phyloP scores from a whole-genome alignment of 2,797 vertebrate species.

The Allobates femoralis region DNA sequence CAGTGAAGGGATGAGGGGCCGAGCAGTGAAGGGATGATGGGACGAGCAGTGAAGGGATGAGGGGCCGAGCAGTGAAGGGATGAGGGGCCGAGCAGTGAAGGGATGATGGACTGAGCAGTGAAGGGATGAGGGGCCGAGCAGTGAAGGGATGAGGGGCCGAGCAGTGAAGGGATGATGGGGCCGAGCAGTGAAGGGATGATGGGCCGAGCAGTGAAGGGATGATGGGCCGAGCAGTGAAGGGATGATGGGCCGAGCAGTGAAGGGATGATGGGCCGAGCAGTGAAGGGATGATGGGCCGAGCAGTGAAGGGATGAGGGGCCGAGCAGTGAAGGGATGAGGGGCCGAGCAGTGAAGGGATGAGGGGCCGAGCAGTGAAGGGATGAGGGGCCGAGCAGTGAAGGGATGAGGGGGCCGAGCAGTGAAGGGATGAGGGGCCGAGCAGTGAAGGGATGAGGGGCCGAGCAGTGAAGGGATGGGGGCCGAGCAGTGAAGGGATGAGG shows the following conservation, averaged over 20 bases:
- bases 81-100: not conserved
- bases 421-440: not conserved
- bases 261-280: not conserved
- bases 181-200: too few species aligned
- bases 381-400: not conserved
- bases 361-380: not conserved
- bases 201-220: not conserved
- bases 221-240: not conserved
- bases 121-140: not conserved
- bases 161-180: too few species aligned
- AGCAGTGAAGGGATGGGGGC: too few species aligned
- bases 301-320: too few species aligned
- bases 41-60: too few species aligned
- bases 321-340: not conserved
- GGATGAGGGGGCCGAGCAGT: too few species aligned
- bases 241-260: not conserved
- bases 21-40: too few species aligned
- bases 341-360: not conserved
- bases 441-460: not conserved
- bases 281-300: too few species aligned
- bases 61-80: not conserved
- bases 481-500: too few species aligned
- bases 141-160: not conserved
- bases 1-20: not conserved
- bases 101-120: too few species aligned